A percentile compares a stretch with the other conserved stretches of the same genome.
These are phyloP conservation scores for Drosophila greeni DNA, from an alignment of 2,888 invertebrate genomes.

Conservation along the genomic window DNA sequence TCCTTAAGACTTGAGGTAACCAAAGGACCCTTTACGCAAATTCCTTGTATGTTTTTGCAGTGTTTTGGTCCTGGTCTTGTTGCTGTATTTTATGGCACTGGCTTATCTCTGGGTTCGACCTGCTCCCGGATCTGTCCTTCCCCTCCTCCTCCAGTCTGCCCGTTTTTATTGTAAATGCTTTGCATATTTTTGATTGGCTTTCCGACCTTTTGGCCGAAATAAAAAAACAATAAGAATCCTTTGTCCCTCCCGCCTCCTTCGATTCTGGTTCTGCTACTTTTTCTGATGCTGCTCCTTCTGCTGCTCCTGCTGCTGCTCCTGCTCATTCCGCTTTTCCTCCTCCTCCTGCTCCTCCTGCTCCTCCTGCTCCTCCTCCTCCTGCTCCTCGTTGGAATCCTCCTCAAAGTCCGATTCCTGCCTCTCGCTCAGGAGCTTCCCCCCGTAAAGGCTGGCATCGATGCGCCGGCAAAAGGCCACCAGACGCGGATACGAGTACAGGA, in stretches of 20 bases:
- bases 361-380: not conserved
- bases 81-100: conserved; percentile 41
- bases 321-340: not conserved
- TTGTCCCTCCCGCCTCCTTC: conserved; percentile 16
- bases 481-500: conserved; percentile 23
- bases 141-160: conserved; percentile 18
- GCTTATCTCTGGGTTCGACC: conserved; percentile 41
- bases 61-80: conserved; percentile 23
- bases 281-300: not conserved
- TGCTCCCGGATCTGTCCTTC: conserved; percentile 15
- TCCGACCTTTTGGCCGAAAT: conserved; percentile 34
- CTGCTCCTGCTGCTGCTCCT: not conserved
- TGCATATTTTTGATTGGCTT: conserved; percentile 69
- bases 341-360: not conserved
- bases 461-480: conserved; percentile 23
- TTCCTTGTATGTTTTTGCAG: not conserved
- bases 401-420: not conserved
- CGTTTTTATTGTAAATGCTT: conserved; percentile 66
- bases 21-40: too few species aligned
- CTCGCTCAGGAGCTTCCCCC: conserved; percentile 28
- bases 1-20: not conserved
- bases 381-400: not conserved
- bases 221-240: conserved; percentile 32
- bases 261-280: too few species aligned
- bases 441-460: conserved; percentile 29